Evolutionary conservation across 2,797 vertebrate species (phyloP).

Genomic region (Propithecus deckenii): DNA sequence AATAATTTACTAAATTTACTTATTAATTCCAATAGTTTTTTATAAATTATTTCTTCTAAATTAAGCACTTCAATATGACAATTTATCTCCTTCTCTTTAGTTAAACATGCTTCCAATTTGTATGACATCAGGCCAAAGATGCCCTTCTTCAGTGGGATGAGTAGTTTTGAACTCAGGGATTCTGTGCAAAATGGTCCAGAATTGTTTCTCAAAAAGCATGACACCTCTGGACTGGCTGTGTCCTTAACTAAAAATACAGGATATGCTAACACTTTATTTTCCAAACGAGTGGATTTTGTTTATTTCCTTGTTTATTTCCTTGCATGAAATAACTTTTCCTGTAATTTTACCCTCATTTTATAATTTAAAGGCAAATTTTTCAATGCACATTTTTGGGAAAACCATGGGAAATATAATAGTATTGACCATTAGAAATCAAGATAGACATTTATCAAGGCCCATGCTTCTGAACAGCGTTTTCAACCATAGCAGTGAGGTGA

Average conservation of each 20-base stretch:
- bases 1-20: neutral
- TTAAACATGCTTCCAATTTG: neutral
- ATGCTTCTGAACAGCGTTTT: neutral
- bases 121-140: neutral
- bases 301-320: neutral
- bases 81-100: neutral
- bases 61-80: neutral
- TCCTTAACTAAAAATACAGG: neutral
- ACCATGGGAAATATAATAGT: neutral
- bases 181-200: neutral
- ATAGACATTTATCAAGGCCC: neutral
- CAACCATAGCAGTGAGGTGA: neutral
- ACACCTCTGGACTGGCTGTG: neutral
- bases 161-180: neutral
- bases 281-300: neutral
- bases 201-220: neutral
- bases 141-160: neutral
- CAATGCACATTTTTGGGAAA: neutral
- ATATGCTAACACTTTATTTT: neutral
- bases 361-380: neutral
- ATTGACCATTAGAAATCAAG: neutral
- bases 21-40: neutral
- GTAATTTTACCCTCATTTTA: neutral
- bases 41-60: neutral
- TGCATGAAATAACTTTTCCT: neutral